These are phyloP conservation scores for Lucinisca nassula DNA, from an alignment of 2,888 invertebrate species.

Conservation along the genomic window DNA sequence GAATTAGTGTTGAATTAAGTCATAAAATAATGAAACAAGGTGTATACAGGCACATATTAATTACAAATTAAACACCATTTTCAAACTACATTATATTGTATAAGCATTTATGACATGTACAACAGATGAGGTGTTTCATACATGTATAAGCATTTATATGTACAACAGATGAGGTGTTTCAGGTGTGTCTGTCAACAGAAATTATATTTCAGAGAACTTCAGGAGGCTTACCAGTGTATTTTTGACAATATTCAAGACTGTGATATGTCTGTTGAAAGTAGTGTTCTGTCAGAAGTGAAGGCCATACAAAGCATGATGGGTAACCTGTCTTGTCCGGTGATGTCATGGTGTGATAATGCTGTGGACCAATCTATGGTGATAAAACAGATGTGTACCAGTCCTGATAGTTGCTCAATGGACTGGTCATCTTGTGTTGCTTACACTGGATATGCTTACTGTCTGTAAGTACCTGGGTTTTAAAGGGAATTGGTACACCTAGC, in stretches of 20 bases:
- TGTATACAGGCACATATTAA: no score
- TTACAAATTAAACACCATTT: no score
- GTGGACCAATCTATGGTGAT: background rate
- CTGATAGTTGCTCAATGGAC: background rate
- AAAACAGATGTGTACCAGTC: background rate
- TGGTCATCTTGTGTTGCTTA: slow-evolving; percentile 13
- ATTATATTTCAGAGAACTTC: slow-evolving; percentile 36
- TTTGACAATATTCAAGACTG: slow-evolving; percentile 36
- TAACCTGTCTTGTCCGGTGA: slow-evolving; percentile 43
- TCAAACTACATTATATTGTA: no score
- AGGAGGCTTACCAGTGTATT: slow-evolving; percentile 44
- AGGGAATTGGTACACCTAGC: no score
- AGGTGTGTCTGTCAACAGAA: no score
- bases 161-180: no score
- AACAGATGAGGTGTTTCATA: no score
- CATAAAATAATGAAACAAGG: no score
- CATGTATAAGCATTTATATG: no score
- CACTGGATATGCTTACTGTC: background rate
- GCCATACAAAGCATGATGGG: slow-evolving; percentile 50
- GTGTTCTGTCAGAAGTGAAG: slow-evolving; percentile 33
- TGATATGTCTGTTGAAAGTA: slow-evolving; percentile 10
- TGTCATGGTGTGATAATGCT: slow-evolving; percentile 35
- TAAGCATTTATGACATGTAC: no score
- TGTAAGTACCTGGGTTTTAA: slow-evolving; percentile 16
- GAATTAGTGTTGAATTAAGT: no score